Evolutionary conservation across 2,888 invertebrate species (phyloP).

Genomic region (Coleophora deauratella): DNA sequence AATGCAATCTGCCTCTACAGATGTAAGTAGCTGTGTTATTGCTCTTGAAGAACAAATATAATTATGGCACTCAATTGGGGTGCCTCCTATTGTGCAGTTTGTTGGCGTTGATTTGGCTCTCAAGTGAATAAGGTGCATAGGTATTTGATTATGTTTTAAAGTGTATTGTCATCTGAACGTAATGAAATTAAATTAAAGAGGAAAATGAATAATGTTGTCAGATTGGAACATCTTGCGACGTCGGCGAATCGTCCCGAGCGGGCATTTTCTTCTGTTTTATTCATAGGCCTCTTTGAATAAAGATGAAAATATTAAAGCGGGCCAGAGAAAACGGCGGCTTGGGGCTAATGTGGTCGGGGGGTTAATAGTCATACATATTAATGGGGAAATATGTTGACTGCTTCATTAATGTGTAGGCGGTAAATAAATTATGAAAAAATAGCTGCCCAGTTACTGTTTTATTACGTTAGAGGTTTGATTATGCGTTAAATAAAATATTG

Average conservation of each 20-base stretch:
- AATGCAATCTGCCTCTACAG: conserved; percentile 39
- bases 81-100: not conserved
- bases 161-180: too few relatives aligned
- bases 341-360: conserved; percentile 48
- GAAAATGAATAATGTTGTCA: conserved; percentile 53
- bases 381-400: conserved; percentile 41
- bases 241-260: conserved; percentile 31
- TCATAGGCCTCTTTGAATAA: conserved; percentile 69
- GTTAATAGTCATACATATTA: conserved; percentile 67
- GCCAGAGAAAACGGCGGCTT: conserved; percentile 46
- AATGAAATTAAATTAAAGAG: conserved; percentile 28
- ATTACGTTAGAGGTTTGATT: too few relatives aligned
- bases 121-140: too few relatives aligned
- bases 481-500: too few relatives aligned
- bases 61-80: not conserved
- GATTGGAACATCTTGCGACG: conserved; percentile 40
- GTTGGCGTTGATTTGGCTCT: too few relatives aligned
- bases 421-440: conserved; percentile 10
- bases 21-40: conserved; percentile 27
- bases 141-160: too few relatives aligned
- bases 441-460: too few relatives aligned
- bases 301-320: conserved; percentile 70
- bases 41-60: conserved; percentile 13
- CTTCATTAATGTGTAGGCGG: conserved; percentile 4
- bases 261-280: conserved; percentile 46